Evolutionary conservation across 35 echinoderm and acorn worm genomes (phyloP).

Genomic region (Amphiura filiformis): DNA sequence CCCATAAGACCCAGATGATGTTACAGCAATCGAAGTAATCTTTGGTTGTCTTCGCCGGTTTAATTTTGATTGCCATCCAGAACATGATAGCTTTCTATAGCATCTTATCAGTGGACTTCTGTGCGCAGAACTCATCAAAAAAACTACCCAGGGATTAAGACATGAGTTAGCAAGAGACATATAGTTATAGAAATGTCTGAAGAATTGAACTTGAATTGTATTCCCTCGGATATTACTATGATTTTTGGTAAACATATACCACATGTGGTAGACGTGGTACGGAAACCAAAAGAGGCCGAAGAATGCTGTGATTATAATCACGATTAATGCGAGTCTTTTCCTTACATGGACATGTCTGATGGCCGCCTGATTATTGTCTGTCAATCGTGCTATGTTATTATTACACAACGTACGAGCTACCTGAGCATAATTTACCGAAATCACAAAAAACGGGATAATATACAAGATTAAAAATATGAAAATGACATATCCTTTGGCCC

Average conservation of each 20-base stretch:
- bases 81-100: too few relatives aligned
- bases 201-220: neutral
- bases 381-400: neutral
- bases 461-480: neutral
- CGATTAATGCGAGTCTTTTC: slow-evolving; percentile 54
- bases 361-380: neutral
- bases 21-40: too few relatives aligned
- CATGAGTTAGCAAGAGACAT: slow-evolving; percentile 38
- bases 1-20: too few relatives aligned
- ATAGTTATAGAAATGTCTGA: neutral
- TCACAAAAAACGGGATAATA: neutral
- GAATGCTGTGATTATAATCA: slow-evolving; percentile 66
- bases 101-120: too few relatives aligned
- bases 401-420: neutral
- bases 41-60: too few relatives aligned
- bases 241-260: slow-evolving; percentile 8
- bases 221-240: neutral
- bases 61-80: too few relatives aligned
- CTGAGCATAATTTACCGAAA: neutral
- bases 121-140: slow-evolving; percentile 74
- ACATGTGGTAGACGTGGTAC: slow-evolving; percentile 55
- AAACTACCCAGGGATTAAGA: slow-evolving; percentile 61
- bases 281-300: slow-evolving; percentile 86
- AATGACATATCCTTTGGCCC: neutral
- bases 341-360: slow-evolving; percentile 57